These are phyloP conservation scores for Dipodomys spectabilis DNA, from an alignment of 2,113 vertebrate species.

Conservation along the genomic window DNA sequence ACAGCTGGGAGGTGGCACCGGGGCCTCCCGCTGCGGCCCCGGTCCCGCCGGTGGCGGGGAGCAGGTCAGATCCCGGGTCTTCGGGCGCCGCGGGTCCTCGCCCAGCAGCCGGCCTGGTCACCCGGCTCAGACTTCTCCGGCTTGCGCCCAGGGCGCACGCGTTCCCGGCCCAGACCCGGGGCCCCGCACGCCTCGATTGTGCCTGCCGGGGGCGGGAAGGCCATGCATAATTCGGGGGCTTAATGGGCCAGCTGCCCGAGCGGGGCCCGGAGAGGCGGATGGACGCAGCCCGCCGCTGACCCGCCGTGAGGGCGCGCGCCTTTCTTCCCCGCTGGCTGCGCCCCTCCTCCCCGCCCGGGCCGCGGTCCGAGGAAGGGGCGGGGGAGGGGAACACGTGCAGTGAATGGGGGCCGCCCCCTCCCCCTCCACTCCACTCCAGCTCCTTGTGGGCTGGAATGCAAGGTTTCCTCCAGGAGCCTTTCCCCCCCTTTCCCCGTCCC, in stretches of 20 bases:
- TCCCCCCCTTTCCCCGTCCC: background rate
- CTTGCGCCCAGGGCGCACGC: constrained; percentile 41
- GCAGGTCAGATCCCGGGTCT: background rate
- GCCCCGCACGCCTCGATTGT: constrained; percentile 66
- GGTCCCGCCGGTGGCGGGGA: background rate
- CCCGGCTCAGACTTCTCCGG: constrained; percentile 40
- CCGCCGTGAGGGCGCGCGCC: constrained; percentile 83
- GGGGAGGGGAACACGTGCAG: background rate
- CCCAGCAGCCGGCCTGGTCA: background rate
- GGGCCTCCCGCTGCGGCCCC: background rate
- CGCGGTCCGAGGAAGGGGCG: constrained; percentile 15
- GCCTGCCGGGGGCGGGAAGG: constrained; percentile 39
- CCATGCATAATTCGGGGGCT: constrained; percentile 84
- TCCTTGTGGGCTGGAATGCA: constrained; percentile 10
- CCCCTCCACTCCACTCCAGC: background rate
- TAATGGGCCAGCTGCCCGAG: constrained; percentile 87
- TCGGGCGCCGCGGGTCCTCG: background rate
- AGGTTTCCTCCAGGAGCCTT: background rate
- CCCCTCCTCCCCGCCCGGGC: constrained; percentile 56
- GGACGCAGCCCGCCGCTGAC: constrained; percentile 84
- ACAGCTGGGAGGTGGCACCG: background rate
- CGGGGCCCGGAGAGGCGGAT: constrained; percentile 71
- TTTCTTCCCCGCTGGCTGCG: constrained; percentile 85
- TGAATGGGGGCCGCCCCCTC: background rate
- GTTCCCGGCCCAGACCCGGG: background rate